Base-by-base conservation (phyloP, 2,888 invertebrate genomes). In the Brachypalpus laphriformis region DNA sequence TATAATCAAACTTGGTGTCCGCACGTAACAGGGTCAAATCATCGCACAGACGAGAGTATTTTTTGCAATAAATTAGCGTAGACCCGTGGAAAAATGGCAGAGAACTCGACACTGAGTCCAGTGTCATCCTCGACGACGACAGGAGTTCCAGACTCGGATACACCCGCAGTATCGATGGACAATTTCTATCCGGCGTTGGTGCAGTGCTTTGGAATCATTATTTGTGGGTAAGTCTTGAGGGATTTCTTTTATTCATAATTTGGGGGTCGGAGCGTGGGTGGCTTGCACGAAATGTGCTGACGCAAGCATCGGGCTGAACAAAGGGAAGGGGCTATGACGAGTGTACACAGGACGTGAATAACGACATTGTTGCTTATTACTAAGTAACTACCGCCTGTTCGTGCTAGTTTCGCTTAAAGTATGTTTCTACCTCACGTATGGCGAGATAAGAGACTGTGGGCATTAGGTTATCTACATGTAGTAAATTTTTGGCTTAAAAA, bases 151-250 rank as follows among this genome's bases (percentile, higher is more conserved):
- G 72, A 83, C 31, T 0, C 82, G 18, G 82, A 83, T 14, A 31
- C 63, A 66, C 80, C 87, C 6, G 63, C 89, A 3, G 91, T 92
- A 42, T 91, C 92, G 28, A 94, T 96, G 89, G 96, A 97, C 89
- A 96, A 97, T 90, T 94, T 98, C 34, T 97, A 97, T 92, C 97
- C 98, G 81, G 98, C 98, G 8, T 92, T 98, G 82, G 94, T 97
- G 87, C 96, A 98, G 93, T 98, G 98, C 91, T 98, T 98, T 92
- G 96, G 95, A 49, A 96, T 98, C 66, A 98, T 98, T 89, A 92
- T 97, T 88, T 96, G 97, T 91, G 98, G 98, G 97, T 97, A 93
- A 94, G 94, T 93, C 6, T 20, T 37, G 14, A 8, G 4, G 2
- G n/a, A n/a, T 14, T 51, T 28, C 8, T 11, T 63, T 45, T 28